Evolutionary conservation across 2,113 vertebrate genomes (phyloP).

Genomic region (Turnix velox): DNA sequence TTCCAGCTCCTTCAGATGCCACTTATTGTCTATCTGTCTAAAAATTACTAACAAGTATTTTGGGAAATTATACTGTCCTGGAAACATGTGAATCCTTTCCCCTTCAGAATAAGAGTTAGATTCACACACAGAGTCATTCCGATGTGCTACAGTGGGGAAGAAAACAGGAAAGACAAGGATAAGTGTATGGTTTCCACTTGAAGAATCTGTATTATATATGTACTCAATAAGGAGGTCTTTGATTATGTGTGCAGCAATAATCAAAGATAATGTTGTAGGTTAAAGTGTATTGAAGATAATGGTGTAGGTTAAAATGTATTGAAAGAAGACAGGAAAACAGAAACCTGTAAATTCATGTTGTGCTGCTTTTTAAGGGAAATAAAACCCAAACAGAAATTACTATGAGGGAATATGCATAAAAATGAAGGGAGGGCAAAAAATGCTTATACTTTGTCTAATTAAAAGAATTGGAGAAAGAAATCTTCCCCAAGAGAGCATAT

Average conservation of each 20-base stretch:
- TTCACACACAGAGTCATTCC: background rate
- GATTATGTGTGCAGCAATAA: background rate
- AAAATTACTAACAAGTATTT: background rate
- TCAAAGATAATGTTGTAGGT: background rate
- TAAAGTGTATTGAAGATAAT: background rate
- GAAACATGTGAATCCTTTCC: background rate
- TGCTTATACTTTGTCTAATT: background rate
- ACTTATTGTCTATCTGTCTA: background rate
- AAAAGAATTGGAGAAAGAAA: background rate
- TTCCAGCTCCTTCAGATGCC: background rate
- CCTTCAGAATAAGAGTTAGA: background rate
- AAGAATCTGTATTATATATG: background rate
- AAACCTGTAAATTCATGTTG: background rate
- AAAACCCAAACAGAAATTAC: background rate
- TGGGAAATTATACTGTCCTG: background rate
- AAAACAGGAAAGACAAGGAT: background rate
- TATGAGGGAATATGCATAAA: background rate
- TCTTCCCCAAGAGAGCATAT: background rate
- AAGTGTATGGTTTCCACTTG: background rate
- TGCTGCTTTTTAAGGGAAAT: background rate
- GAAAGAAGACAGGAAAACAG: background rate
- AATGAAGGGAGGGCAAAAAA: background rate
- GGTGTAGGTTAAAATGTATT: background rate
- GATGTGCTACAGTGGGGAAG: accelerated
- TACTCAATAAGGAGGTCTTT: background rate